Conservation (phyloP, 2,113 vertebrate genomes). For the Irena cyanogastra region DNA sequence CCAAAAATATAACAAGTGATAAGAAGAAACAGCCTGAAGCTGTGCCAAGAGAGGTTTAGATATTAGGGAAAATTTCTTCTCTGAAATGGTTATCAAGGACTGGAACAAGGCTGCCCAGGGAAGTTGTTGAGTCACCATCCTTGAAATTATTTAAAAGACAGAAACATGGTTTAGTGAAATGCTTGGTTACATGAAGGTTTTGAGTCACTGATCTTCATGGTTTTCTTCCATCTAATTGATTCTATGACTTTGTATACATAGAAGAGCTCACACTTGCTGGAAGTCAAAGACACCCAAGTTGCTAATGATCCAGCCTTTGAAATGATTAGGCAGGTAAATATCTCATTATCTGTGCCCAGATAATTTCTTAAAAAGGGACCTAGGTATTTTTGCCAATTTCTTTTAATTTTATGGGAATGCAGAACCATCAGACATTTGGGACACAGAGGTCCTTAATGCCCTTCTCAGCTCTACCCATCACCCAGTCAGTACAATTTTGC, state of each 20-base stretch:
- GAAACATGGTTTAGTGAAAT: not conserved
- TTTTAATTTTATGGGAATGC: not conserved
- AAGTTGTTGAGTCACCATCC: not conserved
- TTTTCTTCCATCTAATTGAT: not conserved
- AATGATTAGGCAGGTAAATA: not conserved
- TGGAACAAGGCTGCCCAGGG: not conserved
- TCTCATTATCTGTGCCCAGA: not conserved
- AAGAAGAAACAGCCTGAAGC: not conserved
- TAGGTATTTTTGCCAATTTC: not conserved
- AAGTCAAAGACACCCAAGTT: not conserved
- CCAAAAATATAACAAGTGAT: not conserved
- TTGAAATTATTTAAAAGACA: not conserved
- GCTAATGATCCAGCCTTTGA: not conserved
- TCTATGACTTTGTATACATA: not conserved
- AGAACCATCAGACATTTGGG: not conserved
- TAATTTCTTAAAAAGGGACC: not conserved
- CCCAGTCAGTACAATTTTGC: not conserved
- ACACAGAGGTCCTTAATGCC: not conserved
- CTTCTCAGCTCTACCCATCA: not conserved
- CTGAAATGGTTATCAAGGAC: not conserved
- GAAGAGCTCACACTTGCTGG: not conserved
- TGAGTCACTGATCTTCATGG: not conserved
- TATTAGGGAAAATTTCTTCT: not conserved
- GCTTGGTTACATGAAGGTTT: not conserved
- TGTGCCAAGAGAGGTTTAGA: not conserved